Conservation (phyloP, 2,888 invertebrate species). For the Cheilosia impressa region DNA sequence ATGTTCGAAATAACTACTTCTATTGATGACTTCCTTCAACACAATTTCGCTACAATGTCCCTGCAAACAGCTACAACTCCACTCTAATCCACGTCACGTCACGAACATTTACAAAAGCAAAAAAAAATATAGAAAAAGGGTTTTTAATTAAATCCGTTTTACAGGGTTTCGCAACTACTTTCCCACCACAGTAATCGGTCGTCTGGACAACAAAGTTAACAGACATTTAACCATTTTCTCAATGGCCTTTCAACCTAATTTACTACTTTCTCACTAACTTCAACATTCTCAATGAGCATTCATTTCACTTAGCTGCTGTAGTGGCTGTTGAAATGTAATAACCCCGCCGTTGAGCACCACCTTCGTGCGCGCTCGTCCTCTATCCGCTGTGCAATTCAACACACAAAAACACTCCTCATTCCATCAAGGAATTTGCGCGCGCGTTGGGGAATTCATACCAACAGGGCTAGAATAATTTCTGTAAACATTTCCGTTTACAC, state of each 20-base stretch:
- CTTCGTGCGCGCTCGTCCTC: constrained; percentile 43
- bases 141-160: constrained; percentile 65
- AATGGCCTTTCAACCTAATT: constrained; percentile 72
- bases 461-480: constrained; percentile 69
- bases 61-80: neutral
- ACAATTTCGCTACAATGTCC: neutral
- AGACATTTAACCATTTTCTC: constrained; percentile 66
- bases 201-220: constrained; percentile 58
- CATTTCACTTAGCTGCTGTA: constrained; percentile 71
- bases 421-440: constrained; percentile 39
- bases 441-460: constrained; percentile 46
- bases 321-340: constrained; percentile 70
- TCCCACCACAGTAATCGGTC: constrained; percentile 40
- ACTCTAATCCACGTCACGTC: constrained; percentile 9
- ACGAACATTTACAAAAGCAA: constrained; percentile 17
- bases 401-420: constrained; percentile 35
- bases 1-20: neutral
- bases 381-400: constrained; percentile 46
- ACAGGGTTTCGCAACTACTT: constrained; percentile 3
- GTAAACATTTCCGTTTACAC: constrained; percentile 73
- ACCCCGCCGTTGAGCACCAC: constrained; percentile 55
- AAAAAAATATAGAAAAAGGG: constrained; percentile 3
- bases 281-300: constrained; percentile 70
- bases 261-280: constrained; percentile 73
- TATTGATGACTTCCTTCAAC: neutral